Evolutionary conservation across 2,113 vertebrate species (phyloP), one percentile per base, ranked within the genome.

Genomic region (Scolopax mira): DNA sequence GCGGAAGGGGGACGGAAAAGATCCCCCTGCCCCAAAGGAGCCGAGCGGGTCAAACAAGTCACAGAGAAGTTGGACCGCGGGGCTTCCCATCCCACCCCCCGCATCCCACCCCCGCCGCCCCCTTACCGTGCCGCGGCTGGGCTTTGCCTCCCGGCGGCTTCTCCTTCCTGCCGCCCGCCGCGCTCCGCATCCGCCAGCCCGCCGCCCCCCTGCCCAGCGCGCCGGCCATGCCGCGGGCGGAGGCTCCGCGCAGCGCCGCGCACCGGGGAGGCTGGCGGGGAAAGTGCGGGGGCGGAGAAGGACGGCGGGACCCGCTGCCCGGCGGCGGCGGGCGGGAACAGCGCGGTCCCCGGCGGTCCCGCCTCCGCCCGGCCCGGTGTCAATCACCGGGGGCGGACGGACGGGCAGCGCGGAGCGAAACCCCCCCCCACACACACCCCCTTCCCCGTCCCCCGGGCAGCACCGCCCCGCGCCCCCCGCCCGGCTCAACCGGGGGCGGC

Each of bases 171-270:
- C 90, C 94, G 21, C 95, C 79, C 27, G 94, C 52, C 16, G 94
- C 95, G 90, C 95, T 91, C 96, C 96, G 97, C 97, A 97, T 97
- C 94, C 95, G 96, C 82, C 90, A 71, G 96, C 94, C 18, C 75
- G 78, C 75, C 27, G 92, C 31, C 79, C 86, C 93, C 94, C 96
- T 95, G 96, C 97, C 97, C 92, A 41, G 57, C 69, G 37, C 70
- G 80, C 85, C 85, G 51, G 96, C 89, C 25, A 54, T 88, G 71
- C 92, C 79, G 90, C 86, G 15, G 65, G 55, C 60, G 64, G 57
- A 58, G 37, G 33, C 66, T 23, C 88, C 65, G 28, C 85, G 18
- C 57, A 54, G 12, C 61, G 13, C 33, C 71, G n/a, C 64, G 37
- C 51, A 52, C 51, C 51, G 51, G 51, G 51, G 37, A 44, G 92